Evolutionary conservation across 1,140 invertebrate species (phyloP).

Genomic region (Platorchestia sp.): DNA sequence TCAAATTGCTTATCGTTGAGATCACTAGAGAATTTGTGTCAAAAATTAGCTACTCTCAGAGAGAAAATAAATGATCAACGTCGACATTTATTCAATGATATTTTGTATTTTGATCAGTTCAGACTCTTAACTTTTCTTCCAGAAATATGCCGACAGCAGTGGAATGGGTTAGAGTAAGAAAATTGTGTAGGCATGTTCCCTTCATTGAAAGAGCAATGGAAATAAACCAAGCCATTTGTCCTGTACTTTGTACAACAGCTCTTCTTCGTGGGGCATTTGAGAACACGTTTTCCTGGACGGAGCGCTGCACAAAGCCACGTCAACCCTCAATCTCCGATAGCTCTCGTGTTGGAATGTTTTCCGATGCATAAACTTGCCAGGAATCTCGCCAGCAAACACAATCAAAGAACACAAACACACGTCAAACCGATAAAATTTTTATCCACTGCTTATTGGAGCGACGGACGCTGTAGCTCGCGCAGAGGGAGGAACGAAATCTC

Average conservation of each 20-base stretch:
- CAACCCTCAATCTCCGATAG: not conserved
- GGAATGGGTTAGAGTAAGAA: not conserved
- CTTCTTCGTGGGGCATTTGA: not conserved
- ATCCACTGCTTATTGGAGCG: conserved; percentile 54
- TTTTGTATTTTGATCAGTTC: not conserved
- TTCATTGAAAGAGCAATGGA: not conserved
- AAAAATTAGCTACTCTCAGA: too few relatives aligned
- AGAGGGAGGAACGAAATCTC: not conserved
- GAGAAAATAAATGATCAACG: not conserved
- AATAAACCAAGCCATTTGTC: not conserved
- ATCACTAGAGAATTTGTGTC: too few relatives aligned
- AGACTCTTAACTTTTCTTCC: not conserved
- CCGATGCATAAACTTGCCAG: conserved; percentile 40
- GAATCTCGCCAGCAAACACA: conserved; percentile 44
- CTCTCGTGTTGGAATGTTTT: conserved; percentile 27
- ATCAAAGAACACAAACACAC: conserved; percentile 47
- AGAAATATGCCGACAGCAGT: not conserved
- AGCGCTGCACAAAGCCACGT: conserved; percentile 22
- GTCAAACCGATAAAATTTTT: conserved; percentile 51
- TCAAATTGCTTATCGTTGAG: too few relatives aligned
- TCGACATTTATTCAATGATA: not conserved
- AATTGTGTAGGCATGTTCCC: not conserved
- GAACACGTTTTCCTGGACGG: not conserved
- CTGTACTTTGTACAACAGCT: not conserved
- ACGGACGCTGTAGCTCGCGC: not conserved